A percentile compares a stretch with the other conserved stretches of the same genome.
These are phyloP conservation scores for Hedychridium roseum DNA, from an alignment of 2,888 invertebrate species.

Conservation along the genomic window DNA sequence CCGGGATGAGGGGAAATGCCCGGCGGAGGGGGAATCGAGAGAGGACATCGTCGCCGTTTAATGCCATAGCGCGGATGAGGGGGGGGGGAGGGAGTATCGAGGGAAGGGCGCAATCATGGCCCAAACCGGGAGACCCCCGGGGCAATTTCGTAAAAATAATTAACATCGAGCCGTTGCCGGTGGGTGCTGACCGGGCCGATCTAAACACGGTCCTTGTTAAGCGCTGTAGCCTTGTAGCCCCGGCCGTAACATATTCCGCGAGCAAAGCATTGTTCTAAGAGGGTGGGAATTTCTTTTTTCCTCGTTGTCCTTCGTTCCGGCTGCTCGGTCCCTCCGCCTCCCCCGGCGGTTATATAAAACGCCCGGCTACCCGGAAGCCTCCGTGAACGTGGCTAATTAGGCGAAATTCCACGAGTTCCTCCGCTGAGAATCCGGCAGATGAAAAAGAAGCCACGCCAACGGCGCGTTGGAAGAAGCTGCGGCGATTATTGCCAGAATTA, in stretches of 20 bases:
- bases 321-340: background rate
- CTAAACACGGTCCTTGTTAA: constrained; percentile 56
- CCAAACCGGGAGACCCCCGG: too few relatives aligned
- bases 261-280: constrained; percentile 45
- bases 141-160: constrained; percentile 47
- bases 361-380: constrained; percentile 33
- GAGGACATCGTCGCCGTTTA: too few relatives aligned
- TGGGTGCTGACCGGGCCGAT: constrained; percentile 28
- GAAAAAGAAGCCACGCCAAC: constrained; percentile 25
- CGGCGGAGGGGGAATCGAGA: too few relatives aligned
- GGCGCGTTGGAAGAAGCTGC: constrained; percentile 22
- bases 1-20: too few relatives aligned
- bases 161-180: constrained; percentile 33
- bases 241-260: constrained; percentile 40
- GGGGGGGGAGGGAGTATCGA: too few relatives aligned
- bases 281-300: constrained; percentile 31
- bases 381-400: constrained; percentile 36
- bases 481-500: constrained; percentile 31
- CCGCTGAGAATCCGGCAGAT: constrained; percentile 18
- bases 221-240: constrained; percentile 47
- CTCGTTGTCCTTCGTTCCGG: background rate
- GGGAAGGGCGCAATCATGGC: too few relatives aligned
- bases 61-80: too few relatives aligned
- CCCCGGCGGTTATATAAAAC: constrained; percentile 31
- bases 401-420: constrained; percentile 29